These are phyloP conservation scores for Meriones psammophilus DNA, from an alignment of 2,797 vertebrate species.

Conservation along the genomic window DNA sequence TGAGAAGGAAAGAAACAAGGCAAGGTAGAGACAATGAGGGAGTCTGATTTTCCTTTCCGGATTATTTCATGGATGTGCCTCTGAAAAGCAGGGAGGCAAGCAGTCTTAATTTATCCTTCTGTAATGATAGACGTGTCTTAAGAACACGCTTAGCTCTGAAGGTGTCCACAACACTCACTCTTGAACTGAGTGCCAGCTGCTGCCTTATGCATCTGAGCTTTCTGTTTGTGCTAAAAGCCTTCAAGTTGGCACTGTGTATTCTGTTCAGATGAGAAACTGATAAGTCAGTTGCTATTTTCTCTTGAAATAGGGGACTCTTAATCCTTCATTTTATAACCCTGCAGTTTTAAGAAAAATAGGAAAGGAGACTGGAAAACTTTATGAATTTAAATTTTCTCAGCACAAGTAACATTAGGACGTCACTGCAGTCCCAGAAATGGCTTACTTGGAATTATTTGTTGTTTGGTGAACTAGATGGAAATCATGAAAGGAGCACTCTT, in stretches of 20 bases:
- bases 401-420: slow-evolving; percentile 65
- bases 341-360: slow-evolving; percentile 70
- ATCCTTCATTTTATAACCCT: slow-evolving; percentile 61
- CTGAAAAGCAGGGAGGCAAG: neutral
- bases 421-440: slow-evolving; percentile 56
- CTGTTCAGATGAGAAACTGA: slow-evolving; percentile 66
- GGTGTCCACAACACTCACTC: slow-evolving; percentile 34
- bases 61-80: neutral
- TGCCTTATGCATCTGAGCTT: neutral
- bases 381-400: slow-evolving; percentile 62
- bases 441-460: slow-evolving; percentile 85
- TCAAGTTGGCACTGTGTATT: neutral
- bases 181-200: neutral
- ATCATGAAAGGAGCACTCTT: slow-evolving; percentile 74
- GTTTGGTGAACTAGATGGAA: slow-evolving; percentile 85
- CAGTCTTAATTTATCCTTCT: slow-evolving; percentile 10
- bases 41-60: neutral
- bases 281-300: slow-evolving; percentile 51
- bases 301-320: slow-evolving; percentile 32
- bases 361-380: slow-evolving; percentile 57
- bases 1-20: slow-evolving; percentile 1
- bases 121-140: neutral
- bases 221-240: slow-evolving; percentile 30
- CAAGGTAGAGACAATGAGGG: neutral
- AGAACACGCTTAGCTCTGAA: slow-evolving; percentile 57